Percentiles rank a stretch among this genome's conserved stretches.
These are phyloP conservation scores for Entelurus aequoreus DNA, from an alignment of 2,113 vertebrate genomes.

Conservation along the genomic window DNA sequence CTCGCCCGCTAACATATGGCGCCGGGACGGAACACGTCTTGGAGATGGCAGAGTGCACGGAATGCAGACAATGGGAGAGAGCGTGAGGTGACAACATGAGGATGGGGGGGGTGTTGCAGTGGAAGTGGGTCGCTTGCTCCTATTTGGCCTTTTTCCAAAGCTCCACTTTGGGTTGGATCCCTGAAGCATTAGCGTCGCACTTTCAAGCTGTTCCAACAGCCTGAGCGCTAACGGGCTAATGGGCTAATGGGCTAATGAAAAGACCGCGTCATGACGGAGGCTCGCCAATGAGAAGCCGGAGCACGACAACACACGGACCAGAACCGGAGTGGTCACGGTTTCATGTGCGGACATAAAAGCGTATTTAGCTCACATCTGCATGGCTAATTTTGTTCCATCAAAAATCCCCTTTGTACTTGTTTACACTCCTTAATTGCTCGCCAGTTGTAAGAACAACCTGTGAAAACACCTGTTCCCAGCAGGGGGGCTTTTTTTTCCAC, in stretches of 20 bases:
- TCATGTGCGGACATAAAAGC: conserved; percentile 40
- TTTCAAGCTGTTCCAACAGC: conserved; percentile 78
- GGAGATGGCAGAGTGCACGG: conserved; percentile 45
- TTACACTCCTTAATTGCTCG: conserved; percentile 30
- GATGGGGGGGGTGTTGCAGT: background rate
- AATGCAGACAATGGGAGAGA: conserved; percentile 28
- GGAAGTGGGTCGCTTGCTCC: conserved; percentile 47
- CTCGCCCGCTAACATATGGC: conserved; percentile 72
- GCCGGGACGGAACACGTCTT: conserved; percentile 47
- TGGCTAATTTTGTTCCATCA: conserved; percentile 36
- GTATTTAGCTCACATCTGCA: conserved; percentile 46
- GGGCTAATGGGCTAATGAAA: conserved; percentile 68
- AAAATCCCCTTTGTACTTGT: conserved; percentile 32
- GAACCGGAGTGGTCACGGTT: conserved; percentile 45
- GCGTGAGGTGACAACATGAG: conserved; percentile 44
- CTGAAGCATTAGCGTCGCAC: conserved; percentile 72
- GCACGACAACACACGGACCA: conserved; percentile 41
- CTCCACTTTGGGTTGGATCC: conserved; percentile 71
- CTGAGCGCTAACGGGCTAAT: conserved; percentile 75
- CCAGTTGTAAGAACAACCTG: conserved; percentile 14
- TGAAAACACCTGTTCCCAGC: background rate
- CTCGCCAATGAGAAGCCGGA: conserved; percentile 53
- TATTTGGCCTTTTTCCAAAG: conserved; percentile 64
- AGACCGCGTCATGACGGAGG: conserved; percentile 55
- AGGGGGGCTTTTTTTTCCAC: too few relatives aligned